Base-by-base conservation (phyloP, 2,113 vertebrate genomes). In the Dinomys branickii region DNA sequence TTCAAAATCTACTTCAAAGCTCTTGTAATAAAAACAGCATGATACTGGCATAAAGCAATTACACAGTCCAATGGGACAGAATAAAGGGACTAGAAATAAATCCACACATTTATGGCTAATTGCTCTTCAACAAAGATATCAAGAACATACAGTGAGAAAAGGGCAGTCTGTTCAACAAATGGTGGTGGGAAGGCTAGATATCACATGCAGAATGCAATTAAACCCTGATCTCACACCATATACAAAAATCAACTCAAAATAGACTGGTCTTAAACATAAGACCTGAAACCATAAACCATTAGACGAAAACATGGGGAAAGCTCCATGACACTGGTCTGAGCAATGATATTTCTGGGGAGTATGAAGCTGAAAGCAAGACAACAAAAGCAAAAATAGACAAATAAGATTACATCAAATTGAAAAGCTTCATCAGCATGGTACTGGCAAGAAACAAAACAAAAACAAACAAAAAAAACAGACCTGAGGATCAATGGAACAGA, bases 1-100 rank as follows among this genome's bases (percentile, higher is more conserved):
- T 91, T 82, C 73, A 88, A 82, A 80, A 83, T 92, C n/a, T n/a
- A 56, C 63, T 75, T 87, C 56, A 83, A 75, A 88, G 56, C 10
- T 63, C 35, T 63, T 17, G 3, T 26, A 69, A 83, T 56, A 41
- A 83, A 83, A 83, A 71, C 20, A 58, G n/a, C 78, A 41, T 11
- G n/a, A 50, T 35, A 69, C 0, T 6, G 35, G 47, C 41, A 52
- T 19, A 69, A 80, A 73, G 82, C 28, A 41, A n/a, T 52, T 28
- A 56, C 35, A 78, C 4, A 75, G 20, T 44, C 24, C 20, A 16
- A 3, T 59, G 73, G 10, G 26, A 77, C 56, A 85, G 61, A 80
- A 59, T 2, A 85, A 69, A 69, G 6, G 30, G 12, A 17, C 14
- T 52, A 81, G 41, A 85, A 69, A 69, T 41, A 85, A 85, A 67